These are phyloP conservation scores for Sebastolobus altivelis DNA, from an alignment of 2,797 vertebrate species.

Conservation along the genomic window DNA sequence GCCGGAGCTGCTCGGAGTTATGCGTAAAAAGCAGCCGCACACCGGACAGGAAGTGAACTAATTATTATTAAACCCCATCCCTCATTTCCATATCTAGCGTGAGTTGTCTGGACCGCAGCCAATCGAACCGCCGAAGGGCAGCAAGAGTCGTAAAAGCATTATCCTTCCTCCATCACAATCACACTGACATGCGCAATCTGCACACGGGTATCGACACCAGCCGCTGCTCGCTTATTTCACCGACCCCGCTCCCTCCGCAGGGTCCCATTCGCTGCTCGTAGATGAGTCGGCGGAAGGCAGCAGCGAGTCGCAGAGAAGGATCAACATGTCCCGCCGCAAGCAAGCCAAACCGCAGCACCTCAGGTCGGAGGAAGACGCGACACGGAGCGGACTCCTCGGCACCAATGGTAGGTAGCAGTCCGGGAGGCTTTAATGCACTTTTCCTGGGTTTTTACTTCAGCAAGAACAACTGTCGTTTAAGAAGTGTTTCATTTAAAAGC, in stretches of 20 bases:
- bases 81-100: conserved; percentile 93
- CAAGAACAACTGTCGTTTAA: neutral
- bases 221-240: conserved; percentile 82
- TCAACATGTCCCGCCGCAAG: conserved; percentile 98
- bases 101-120: conserved; percentile 91
- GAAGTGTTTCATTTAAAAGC: neutral
- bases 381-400: conserved; percentile 80
- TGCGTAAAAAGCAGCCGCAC: conserved; percentile 80
- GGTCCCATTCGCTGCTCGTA: conserved; percentile 78
- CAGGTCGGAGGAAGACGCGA: conserved; percentile 89
- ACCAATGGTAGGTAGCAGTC: conserved; percentile 82
- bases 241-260: conserved; percentile 80
- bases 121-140: conserved; percentile 88
- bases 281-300: conserved; percentile 89
- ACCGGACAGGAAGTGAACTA: conserved; percentile 83
- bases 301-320: conserved; percentile 80
- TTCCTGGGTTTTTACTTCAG: neutral
- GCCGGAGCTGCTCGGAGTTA: conserved; percentile 56
- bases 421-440: conserved; percentile 53
- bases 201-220: conserved; percentile 85
- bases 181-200: conserved; percentile 94
- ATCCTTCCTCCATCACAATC: conserved; percentile 93
- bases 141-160: conserved; percentile 90
- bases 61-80: conserved; percentile 89
- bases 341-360: conserved; percentile 98